A percentile compares a stretch with the other conserved stretches of the same genome.
Evolutionary conservation across 2,888 invertebrate species (phyloP).

Genomic region (Drosophila percnosoma): DNA sequence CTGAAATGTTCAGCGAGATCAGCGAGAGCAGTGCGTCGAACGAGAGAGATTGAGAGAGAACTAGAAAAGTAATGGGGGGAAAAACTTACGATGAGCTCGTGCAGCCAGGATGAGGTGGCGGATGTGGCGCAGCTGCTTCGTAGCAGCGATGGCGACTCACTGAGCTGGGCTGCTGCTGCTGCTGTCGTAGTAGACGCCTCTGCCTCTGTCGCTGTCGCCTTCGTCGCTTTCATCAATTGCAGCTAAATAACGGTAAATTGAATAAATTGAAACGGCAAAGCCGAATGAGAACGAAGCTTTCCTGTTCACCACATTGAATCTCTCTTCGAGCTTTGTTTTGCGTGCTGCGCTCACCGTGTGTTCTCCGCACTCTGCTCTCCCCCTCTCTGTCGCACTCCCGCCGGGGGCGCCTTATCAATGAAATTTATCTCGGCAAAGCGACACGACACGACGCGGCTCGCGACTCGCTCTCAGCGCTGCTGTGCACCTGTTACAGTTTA

Average conservation of each 20-base stretch:
- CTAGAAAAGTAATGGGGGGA: neutral
- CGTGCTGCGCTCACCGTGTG: conserved; percentile 20
- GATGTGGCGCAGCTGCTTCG: conserved; percentile 59
- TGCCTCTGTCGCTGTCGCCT: conserved; percentile 18
- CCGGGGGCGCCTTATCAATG: conserved; percentile 66
- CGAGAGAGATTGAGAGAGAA: conserved; percentile 3
- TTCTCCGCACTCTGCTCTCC: conserved; percentile 14
- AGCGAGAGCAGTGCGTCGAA: conserved; percentile 18
- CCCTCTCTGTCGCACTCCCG: conserved; percentile 13
- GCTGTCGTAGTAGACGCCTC: conserved; percentile 18
- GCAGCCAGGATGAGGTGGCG: conserved; percentile 71
- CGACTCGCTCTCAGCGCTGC: conserved; percentile 57
- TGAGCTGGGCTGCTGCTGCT: conserved; percentile 27
- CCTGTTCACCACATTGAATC: conserved; percentile 51
- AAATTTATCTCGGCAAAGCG: conserved; percentile 67
- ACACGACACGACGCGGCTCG: conserved; percentile 26
- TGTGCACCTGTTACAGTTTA: conserved; percentile 80
- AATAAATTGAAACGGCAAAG: conserved; percentile 71
- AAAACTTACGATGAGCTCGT: conserved; percentile 63
- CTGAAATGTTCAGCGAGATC: conserved; percentile 43
- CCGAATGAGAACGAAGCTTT: conserved; percentile 47
- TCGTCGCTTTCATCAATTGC: conserved; percentile 68
- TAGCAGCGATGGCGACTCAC: conserved; percentile 49
- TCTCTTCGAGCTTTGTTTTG: conserved; percentile 75
- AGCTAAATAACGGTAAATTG: conserved; percentile 78